A percentile compares a stretch with the other conserved stretches of the same genome.
phyloP scores from a whole-genome alignment of 64 coral and sea anemone species.

The Pocillopora verrucosa region DNA sequence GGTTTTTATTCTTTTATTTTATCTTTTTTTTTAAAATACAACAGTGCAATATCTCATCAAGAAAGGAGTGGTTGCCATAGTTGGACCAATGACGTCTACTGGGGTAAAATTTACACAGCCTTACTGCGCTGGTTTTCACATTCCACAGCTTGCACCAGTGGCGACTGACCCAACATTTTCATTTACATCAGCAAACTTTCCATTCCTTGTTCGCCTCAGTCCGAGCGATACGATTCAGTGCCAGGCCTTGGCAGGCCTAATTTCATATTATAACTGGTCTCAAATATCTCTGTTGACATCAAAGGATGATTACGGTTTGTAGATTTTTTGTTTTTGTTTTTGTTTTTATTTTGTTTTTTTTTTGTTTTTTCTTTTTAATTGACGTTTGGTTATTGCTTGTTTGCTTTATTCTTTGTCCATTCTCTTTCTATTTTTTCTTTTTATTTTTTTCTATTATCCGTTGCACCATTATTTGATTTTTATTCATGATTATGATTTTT shows the following conservation, averaged over 20 bases:
- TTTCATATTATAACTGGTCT: conserved; percentile 69
- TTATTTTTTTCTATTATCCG: too few relatives aligned
- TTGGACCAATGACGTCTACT: conserved; percentile 81
- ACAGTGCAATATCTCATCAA: conserved; percentile 58
- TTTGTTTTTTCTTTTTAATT: not conserved
- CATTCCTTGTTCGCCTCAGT: conserved; percentile 53
- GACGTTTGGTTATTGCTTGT: not conserved
- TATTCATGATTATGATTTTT: too few relatives aligned
- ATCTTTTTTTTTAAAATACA: not conserved
- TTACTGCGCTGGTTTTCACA: conserved; percentile 75
- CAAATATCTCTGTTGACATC: conserved; percentile 62
- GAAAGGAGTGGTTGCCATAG: conserved; percentile 67
- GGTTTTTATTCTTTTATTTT: too few relatives aligned
- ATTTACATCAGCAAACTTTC: conserved; percentile 64
- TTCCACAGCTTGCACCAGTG: conserved; percentile 66
- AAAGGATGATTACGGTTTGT: conserved; percentile 74
- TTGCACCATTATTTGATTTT: too few relatives aligned
- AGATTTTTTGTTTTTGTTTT: not conserved
- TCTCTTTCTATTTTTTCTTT: too few relatives aligned
- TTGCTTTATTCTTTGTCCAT: too few relatives aligned
- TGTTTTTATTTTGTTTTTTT: not conserved
- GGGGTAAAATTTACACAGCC: conserved; percentile 80
- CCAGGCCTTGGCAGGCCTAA: conserved; percentile 58
- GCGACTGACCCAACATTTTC: conserved; percentile 75
- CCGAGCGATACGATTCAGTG: conserved; percentile 67